phyloP scores from a whole-genome alignment of 2,888 invertebrate species.

The Tromatobia lineatoria region DNA sequence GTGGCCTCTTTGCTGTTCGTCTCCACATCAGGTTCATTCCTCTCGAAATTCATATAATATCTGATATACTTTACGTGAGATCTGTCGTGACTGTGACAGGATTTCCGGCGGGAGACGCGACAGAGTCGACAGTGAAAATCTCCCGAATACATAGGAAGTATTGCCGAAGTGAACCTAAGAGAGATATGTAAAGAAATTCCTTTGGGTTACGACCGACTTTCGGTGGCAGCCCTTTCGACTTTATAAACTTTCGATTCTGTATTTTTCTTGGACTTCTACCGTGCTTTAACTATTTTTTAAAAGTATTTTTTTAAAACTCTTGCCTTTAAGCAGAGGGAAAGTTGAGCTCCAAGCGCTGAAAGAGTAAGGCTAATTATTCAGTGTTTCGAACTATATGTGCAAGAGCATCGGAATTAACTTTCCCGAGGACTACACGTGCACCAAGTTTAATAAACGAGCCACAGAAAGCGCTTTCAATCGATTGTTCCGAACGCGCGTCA shows the following conservation, averaged over 20 bases:
- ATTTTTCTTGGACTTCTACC: not conserved
- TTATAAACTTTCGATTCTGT: conserved; percentile 35
- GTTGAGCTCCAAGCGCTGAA: not conserved
- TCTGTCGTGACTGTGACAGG: conserved; percentile 3
- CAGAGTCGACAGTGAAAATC: conserved; percentile 18
- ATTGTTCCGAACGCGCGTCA: conserved; percentile 43
- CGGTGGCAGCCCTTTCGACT: conserved; percentile 11
- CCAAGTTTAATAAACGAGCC: not conserved
- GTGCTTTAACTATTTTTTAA: not conserved
- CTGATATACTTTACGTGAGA: conserved; percentile 50
- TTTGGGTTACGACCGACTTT: conserved; percentile 59
- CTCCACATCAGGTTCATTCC: conserved; percentile 38
- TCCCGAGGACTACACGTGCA: not conserved
- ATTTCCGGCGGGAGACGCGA: conserved; percentile 33
- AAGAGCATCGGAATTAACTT: conserved; percentile 30
- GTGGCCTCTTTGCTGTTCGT: conserved; percentile 23
- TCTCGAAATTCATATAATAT: conserved; percentile 43
- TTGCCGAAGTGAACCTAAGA: conserved; percentile 28
- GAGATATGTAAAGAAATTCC: conserved; percentile 42
- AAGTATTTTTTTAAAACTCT: conserved; percentile 15
- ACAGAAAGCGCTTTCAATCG: conserved; percentile 42
- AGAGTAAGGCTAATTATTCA: not conserved
- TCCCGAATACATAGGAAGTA: conserved; percentile 32
- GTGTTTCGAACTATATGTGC: not conserved
- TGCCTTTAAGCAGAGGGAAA: conserved; percentile 1